Percentiles rank a stretch among this genome's conserved stretches.
These are phyloP conservation scores for Ceratoteleas bidentatus DNA, from an alignment of 1,140 invertebrate genomes.

Conservation along the genomic window DNA sequence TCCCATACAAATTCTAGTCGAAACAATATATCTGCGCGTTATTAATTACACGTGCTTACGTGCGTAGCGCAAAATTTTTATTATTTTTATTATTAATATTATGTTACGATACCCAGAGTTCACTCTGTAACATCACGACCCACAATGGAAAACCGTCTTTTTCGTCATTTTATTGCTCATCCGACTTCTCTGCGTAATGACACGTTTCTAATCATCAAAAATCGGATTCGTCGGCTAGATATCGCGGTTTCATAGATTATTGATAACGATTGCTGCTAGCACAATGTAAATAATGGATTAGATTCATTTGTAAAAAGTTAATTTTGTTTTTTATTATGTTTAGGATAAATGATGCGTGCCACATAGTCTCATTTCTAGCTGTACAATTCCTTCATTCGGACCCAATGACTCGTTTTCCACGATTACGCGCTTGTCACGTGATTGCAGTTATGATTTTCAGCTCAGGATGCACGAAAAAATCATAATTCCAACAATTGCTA, in stretches of 20 bases:
- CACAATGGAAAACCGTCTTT: too few species aligned
- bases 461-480: not conserved
- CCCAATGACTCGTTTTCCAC: not conserved
- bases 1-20: slow-evolving; percentile 81
- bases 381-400: slow-evolving; percentile 11
- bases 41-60: slow-evolving; percentile 59
- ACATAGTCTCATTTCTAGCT: slow-evolving; percentile 23
- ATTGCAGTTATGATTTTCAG: slow-evolving; percentile 12
- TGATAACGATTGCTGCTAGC: slow-evolving; percentile 47
- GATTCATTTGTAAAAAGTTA: slow-evolving; percentile 42
- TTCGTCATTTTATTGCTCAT: too few species aligned
- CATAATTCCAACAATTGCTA: slow-evolving; percentile 22
- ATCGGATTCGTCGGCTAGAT: too few species aligned
- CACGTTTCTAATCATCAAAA: slow-evolving; percentile 6
- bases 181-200: slow-evolving; percentile 21
- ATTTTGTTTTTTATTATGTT: slow-evolving; percentile 33
- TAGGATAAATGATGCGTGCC: slow-evolving; percentile 29
- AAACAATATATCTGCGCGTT: slow-evolving; percentile 77
- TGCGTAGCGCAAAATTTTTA: slow-evolving; percentile 69
- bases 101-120: slow-evolving; percentile 65
- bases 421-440: not conserved
- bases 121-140: slow-evolving; percentile 37
- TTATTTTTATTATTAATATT: slow-evolving; percentile 70
- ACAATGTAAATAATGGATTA: slow-evolving; percentile 52
- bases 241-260: slow-evolving; percentile 12